phyloP scores from a whole-genome alignment of 1,140 invertebrate genomes.

The Aphidius gifuensis region DNA sequence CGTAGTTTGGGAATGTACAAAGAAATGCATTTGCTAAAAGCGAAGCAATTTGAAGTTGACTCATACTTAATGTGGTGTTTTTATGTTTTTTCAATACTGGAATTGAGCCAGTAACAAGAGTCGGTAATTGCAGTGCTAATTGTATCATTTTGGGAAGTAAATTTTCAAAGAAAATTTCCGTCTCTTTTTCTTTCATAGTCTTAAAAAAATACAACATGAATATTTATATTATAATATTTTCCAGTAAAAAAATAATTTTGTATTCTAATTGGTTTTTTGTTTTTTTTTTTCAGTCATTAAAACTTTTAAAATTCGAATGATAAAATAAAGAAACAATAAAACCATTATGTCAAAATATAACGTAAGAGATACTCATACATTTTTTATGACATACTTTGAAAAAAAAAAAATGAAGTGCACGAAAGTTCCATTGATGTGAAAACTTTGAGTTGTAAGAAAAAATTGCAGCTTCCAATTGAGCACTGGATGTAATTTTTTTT shows the following conservation, averaged over 20 bases:
- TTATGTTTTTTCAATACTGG: constrained; percentile 66
- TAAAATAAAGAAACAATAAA: too few relatives aligned
- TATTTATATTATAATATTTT: too few relatives aligned
- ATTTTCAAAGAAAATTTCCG: constrained; percentile 69
- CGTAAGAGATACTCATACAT: too few relatives aligned
- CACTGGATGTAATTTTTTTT: constrained; percentile 64
- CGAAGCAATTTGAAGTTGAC: constrained; percentile 82
- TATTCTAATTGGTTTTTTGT: too few relatives aligned
- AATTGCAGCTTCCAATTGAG: constrained; percentile 72
- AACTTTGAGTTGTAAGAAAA: constrained; percentile 75
- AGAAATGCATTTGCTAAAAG: constrained; percentile 94
- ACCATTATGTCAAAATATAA: too few relatives aligned
- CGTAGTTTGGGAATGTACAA: constrained; percentile 87
- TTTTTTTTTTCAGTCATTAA: too few relatives aligned
- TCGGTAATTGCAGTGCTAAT: constrained; percentile 75
- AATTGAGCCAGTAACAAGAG: constrained; percentile 72
- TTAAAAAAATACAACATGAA: too few relatives aligned
- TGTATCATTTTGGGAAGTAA: constrained; percentile 76
- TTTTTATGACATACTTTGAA: constrained; percentile 53
- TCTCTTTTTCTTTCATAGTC: constrained; percentile 65
- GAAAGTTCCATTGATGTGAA: constrained; percentile 67
- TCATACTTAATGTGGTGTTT: constrained; percentile 64
- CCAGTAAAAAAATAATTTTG: too few relatives aligned
- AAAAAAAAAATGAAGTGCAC: constrained; percentile 71
- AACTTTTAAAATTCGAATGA: too few relatives aligned